phyloP scores from a whole-genome alignment of 2,888 invertebrate species.

The Dasypogon diadema region DNA sequence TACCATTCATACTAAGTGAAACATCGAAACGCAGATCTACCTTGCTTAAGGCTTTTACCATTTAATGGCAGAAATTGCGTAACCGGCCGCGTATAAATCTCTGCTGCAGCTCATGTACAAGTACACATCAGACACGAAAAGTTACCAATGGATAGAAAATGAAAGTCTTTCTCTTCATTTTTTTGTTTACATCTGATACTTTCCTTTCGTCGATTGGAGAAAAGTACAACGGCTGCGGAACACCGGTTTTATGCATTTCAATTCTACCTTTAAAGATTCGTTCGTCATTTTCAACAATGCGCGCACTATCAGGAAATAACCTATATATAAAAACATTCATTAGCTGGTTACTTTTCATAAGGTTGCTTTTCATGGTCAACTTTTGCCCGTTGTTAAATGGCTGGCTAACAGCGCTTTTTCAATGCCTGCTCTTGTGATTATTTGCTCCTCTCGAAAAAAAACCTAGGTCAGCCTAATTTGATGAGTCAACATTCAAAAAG shows the following conservation, averaged over 20 bases:
- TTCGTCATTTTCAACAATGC: too few relatives aligned
- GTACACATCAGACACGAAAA: not conserved
- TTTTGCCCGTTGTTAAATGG: conserved; percentile 21
- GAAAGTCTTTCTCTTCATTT: conserved; percentile 45
- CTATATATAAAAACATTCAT: not conserved
- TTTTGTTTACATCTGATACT: conserved; percentile 37
- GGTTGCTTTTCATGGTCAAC: conserved; percentile 32
- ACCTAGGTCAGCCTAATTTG: conserved; percentile 19
- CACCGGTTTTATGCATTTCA: conserved; percentile 1
- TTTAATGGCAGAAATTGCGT: conserved; percentile 12
- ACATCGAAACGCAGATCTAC: not conserved
- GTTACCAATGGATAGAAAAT: conserved; percentile 37
- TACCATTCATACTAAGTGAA: not conserved
- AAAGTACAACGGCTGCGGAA: not conserved
- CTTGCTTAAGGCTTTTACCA: conserved; percentile 16
- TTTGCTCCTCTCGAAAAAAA: not conserved
- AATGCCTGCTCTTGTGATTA: not conserved
- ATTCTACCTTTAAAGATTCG: not conserved
- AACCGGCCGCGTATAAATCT: conserved; percentile 6
- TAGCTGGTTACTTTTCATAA: not conserved
- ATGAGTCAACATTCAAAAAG: not conserved
- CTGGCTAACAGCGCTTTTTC: not conserved
- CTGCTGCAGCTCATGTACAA: not conserved
- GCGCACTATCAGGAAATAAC: too few relatives aligned
- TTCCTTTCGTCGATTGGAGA: conserved; percentile 9